Evolutionary conservation across 2,888 invertebrate genomes (phyloP).

Genomic region (Volucella inanis): DNA sequence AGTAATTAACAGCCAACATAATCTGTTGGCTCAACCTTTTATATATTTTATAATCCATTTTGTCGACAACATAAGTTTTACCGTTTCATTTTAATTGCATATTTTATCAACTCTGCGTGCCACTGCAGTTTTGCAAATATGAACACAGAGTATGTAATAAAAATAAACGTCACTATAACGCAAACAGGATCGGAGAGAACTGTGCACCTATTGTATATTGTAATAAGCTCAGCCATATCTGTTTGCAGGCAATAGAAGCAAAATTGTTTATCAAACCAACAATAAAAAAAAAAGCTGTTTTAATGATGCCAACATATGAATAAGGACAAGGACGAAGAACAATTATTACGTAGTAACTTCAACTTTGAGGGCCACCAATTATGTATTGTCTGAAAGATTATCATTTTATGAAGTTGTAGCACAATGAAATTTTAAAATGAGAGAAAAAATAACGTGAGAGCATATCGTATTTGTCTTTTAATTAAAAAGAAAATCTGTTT

Average conservation of each 20-base stretch:
- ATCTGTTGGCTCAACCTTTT: no score
- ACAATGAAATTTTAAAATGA: conserved; percentile 27
- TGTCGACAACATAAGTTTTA: no score
- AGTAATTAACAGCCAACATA: no score
- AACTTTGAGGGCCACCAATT: conserved; percentile 57
- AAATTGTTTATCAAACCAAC: conserved; percentile 29
- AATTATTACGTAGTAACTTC: conserved; percentile 25
- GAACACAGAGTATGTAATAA: conserved; percentile 26
- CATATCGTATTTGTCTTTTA: neutral
- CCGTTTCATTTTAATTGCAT: conserved; percentile 26
- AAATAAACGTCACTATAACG: conserved; percentile 9
- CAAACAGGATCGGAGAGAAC: conserved; percentile 34
- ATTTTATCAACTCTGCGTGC: conserved; percentile 32
- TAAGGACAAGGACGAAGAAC: conserved; percentile 58
- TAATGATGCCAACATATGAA: conserved; percentile 36
- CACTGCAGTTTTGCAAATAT: conserved; percentile 59
- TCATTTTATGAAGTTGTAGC: conserved; percentile 55
- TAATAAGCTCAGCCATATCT: conserved; percentile 69
- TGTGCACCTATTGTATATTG: conserved; percentile 37
- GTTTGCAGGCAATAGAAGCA: conserved; percentile 40
- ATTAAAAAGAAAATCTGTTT: no score
- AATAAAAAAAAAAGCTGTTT: conserved; percentile 7
- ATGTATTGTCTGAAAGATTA: conserved; percentile 57
- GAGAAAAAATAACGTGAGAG: neutral
- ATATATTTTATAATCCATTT: no score